phyloP scores from a whole-genome alignment of 2,113 vertebrate genomes.

The Recurvirostra avosetta region DNA sequence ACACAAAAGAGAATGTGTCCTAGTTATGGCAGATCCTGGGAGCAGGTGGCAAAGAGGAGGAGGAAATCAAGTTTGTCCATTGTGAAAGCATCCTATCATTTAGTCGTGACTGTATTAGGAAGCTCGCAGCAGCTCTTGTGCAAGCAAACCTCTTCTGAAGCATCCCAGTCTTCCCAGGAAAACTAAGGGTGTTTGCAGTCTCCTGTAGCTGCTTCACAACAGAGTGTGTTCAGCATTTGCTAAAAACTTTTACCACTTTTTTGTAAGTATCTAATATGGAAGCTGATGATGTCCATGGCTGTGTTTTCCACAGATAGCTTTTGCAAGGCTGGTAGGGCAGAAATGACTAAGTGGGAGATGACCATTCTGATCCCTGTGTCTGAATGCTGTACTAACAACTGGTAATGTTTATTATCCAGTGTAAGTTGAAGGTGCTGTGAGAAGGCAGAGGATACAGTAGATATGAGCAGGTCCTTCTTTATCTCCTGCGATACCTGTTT shows the following conservation, averaged over 20 bases:
- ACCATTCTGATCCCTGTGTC: too few species aligned
- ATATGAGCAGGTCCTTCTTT: neutral
- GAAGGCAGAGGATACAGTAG: neutral
- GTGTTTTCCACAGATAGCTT: neutral
- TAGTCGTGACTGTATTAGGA: neutral
- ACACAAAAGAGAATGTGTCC: neutral
- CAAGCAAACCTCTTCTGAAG: neutral
- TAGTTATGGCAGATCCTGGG: neutral
- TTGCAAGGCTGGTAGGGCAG: neutral
- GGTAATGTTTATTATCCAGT: neutral
- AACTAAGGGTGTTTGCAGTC: neutral
- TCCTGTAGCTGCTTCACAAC: neutral
- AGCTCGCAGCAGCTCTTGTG: neutral
- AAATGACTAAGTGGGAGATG: neutral
- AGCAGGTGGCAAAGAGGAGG: neutral
- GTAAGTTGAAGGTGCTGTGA: neutral
- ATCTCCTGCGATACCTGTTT: neutral
- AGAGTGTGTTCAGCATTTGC: accelerated
- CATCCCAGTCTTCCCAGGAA: accelerated
- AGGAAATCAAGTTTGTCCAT: neutral
- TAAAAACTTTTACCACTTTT: accelerated
- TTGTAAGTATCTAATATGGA: neutral
- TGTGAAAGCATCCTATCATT: neutral
- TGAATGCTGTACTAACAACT: neutral
- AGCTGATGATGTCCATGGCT: neutral